Evolutionary conservation across 2,113 vertebrate species (phyloP).

Genomic region (Stegastes partitus): DNA sequence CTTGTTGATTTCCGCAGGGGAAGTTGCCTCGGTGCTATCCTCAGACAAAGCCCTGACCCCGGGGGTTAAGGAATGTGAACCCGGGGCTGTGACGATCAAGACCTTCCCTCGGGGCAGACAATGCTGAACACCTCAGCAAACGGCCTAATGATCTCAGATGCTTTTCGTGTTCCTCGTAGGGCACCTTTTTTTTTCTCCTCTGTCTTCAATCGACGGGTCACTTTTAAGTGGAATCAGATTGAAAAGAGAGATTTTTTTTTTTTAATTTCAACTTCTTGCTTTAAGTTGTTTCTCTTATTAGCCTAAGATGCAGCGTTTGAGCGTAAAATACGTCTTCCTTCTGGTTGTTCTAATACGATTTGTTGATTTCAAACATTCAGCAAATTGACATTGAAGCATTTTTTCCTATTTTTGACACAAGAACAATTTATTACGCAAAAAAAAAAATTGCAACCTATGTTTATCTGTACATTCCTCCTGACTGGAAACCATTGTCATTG

Average conservation of each 20-base stretch:
- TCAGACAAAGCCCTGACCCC: conserved; percentile 83
- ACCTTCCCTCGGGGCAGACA: conserved; percentile 73
- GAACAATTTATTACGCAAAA: background rate
- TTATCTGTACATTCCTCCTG: conserved; percentile 55
- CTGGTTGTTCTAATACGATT: background rate
- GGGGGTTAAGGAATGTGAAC: conserved; percentile 86
- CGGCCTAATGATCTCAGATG: conserved; percentile 62
- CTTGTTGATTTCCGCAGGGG: conserved; percentile 80
- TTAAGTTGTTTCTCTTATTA: background rate
- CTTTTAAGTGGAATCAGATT: conserved; percentile 28
- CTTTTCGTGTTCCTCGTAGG: conserved; percentile 20
- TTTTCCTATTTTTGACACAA: background rate
- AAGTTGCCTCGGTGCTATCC: conserved; percentile 81
- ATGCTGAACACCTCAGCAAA: conserved; percentile 71
- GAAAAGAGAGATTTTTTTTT: too few species aligned
- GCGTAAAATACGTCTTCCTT: background rate
- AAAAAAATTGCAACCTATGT: conserved; percentile 5
- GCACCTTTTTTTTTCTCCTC: conserved; percentile 27
- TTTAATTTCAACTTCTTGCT: background rate
- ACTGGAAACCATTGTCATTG: conserved; percentile 72
- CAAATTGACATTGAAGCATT: background rate
- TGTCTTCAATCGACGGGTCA: conserved; percentile 16
- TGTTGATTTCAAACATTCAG: background rate
- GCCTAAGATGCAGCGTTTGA: background rate
- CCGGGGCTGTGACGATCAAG: conserved; percentile 71